Evolutionary conservation across 23 tunicate species (phyloP), one percentile per base, ranked within the genome.

Genomic region (Oikopleura vanhoeffeni): DNA sequence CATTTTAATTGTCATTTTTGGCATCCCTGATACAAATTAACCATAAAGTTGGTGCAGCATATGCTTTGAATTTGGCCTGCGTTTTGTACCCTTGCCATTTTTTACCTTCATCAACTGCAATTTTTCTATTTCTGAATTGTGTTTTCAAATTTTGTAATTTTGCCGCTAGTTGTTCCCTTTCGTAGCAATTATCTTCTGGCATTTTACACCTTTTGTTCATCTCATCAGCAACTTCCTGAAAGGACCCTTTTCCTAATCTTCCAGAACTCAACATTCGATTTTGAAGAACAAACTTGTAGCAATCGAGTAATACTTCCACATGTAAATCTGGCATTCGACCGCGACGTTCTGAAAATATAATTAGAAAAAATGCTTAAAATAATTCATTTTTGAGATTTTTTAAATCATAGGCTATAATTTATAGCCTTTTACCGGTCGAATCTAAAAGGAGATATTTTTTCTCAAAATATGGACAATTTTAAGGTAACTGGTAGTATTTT

Each of bases 201-300:
- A 71, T 18, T 71, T 30, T 30, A 38, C 79, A 71, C 79, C 79
- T 28, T 71, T 30, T 71, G 32, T 71, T 71, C 79, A 71, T 71
- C 38, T 71, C 79, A 71, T 71, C 79, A 18, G 79, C 79, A 18
- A 71, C 79, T 38, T 71, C 79, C 32, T 71, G 79, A 38, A 71
- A 71, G 2, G 79, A 71, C 35, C 79, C 79, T 32, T 71, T 71
- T 71, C 79, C 79, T 30, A 71, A 30, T 30, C 79, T 33, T 13
- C 79, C 79, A 2, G 79, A 71, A 32, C 79, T 71, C 34, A 71
- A 30, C 79, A 71, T 71, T 71, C 79, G 79, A 71, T 71, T 71
- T 32, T 71, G 79, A 28, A 71, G 79, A 71, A 71, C 79, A 30
- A 24, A 71, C 38, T 71, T 71, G 79, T 71, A 71, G 38, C 79